Base-by-base conservation (phyloP, 2,113 vertebrate genomes). In the Solea senegalensis region DNA sequence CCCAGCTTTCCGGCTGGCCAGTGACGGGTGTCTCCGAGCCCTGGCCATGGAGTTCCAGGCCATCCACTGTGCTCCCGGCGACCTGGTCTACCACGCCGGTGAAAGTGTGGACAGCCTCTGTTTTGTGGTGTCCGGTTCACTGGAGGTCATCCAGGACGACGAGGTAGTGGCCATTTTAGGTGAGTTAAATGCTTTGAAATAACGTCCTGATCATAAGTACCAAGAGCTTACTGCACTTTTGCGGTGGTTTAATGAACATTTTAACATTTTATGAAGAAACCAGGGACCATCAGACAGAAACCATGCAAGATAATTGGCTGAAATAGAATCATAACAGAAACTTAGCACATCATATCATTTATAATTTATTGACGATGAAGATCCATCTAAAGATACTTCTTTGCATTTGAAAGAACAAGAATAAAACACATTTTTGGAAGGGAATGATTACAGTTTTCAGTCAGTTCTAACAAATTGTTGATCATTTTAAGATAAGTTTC, bases 11-110 rank as follows among this genome's bases (percentile, higher is more conserved):
- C 91, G 98, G 16, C 84, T 99, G 85, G 98, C 98, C 4, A 99
- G 98, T 0, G 98, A 99, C 0, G 97, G 98, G 2, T 99, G 98
- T 60, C 94, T 99, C 14, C 90, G 98, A 13, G 98, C 98, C 0
- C 94, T 99, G 16, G 98, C 98, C 63, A 99, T 99, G 96, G 98
- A 99, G 80, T 99, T 99, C 64, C 98, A 99, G 94, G 98, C 97
- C 0, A 96, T 96, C 84, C 98, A 99, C 90, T 99, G 98, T 0
- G 98, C 97, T 6, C 97, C 98, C 0, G 98, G 98, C 0, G 97
- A 99, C 88, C 94, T 99, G 15, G 98, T 99, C 88, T 99, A 98
- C 93, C 98, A 99, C 0, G 97, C 97, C 0, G 98, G 98, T 0
- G 98, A 99, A 81, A 99, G 98, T 0, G 96, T 99, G 0, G 98